phyloP scores from a whole-genome alignment of 1,140 invertebrate genomes.

The Procambarus clarkii region DNA sequence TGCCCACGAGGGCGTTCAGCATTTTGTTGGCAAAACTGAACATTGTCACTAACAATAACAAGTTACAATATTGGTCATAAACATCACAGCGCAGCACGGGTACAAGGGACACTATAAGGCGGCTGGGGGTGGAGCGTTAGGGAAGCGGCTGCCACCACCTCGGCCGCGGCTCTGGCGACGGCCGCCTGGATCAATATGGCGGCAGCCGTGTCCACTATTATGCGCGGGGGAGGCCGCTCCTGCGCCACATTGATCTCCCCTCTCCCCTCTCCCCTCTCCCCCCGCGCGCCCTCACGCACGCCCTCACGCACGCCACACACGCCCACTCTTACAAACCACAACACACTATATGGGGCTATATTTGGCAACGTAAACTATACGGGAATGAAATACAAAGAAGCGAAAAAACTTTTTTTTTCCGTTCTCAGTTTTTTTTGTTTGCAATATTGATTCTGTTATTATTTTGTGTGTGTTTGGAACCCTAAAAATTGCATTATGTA shows the following conservation, averaged over 20 bases:
- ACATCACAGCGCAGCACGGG: slow-evolving; percentile 56
- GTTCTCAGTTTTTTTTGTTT: too few relatives aligned
- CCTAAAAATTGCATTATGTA: too few relatives aligned
- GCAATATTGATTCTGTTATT: too few relatives aligned
- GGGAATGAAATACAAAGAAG: not conserved
- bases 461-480: too few relatives aligned
- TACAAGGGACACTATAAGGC: slow-evolving; percentile 29
- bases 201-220: slow-evolving; percentile 55
- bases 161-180: slow-evolving; percentile 46
- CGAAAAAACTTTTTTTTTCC: not conserved
- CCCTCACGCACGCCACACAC: not conserved
- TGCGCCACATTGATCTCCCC: slow-evolving; percentile 63
- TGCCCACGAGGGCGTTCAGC: slow-evolving; percentile 66
- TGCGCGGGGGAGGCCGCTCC: slow-evolving; percentile 61
- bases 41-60: slow-evolving; percentile 22
- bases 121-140: slow-evolving; percentile 16
- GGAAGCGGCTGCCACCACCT: slow-evolving; percentile 57
- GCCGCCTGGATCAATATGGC: slow-evolving; percentile 66
- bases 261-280: slow-evolving; percentile 21
- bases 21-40: slow-evolving; percentile 65
- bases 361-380: not conserved
- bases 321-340: slow-evolving; percentile 35
- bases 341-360: not conserved
- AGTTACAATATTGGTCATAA: slow-evolving; percentile 1
- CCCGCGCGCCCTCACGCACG: slow-evolving; percentile 9